Evolutionary conservation across 2,888 invertebrate species (phyloP).

Genomic region (Mythimna pallens): DNA sequence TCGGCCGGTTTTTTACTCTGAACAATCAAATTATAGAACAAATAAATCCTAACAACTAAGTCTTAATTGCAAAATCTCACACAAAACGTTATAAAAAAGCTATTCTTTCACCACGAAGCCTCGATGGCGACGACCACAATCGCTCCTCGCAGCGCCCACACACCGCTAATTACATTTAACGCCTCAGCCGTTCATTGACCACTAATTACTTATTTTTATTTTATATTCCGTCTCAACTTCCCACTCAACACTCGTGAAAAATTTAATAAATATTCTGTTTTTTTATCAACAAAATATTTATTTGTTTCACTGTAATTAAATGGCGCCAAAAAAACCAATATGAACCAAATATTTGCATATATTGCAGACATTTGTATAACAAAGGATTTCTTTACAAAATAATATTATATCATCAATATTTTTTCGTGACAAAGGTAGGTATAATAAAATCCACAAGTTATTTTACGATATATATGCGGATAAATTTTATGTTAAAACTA

Average conservation of each 20-base stretch:
- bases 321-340: constrained; percentile 11
- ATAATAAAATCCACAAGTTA: constrained; percentile 11
- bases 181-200: constrained; percentile 59
- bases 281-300: no score
- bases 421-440: constrained; percentile 25
- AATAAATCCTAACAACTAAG: not conserved
- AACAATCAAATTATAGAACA: not conserved
- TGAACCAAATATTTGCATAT: constrained; percentile 13
- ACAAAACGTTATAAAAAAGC: constrained; percentile 7
- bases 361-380: constrained; percentile 27
- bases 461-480: constrained; percentile 13
- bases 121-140: constrained; percentile 49
- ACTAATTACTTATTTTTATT: constrained; percentile 67
- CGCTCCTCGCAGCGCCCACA: constrained; percentile 60
- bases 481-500: constrained; percentile 13
- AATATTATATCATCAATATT: constrained; percentile 14
- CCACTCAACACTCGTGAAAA: constrained; percentile 5
- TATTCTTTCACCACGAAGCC: constrained; percentile 16
- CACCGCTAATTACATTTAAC: constrained; percentile 70
- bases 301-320: constrained; percentile 22
- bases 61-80: not conserved
- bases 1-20: no score
- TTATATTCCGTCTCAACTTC: constrained; percentile 57
- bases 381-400: constrained; percentile 31
- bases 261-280: constrained; percentile 23